Percentiles rank a stretch among this genome's conserved stretches.
Evolutionary conservation across 2,113 vertebrate species (phyloP).

Genomic region (Tragelaphus buxtoni): DNA sequence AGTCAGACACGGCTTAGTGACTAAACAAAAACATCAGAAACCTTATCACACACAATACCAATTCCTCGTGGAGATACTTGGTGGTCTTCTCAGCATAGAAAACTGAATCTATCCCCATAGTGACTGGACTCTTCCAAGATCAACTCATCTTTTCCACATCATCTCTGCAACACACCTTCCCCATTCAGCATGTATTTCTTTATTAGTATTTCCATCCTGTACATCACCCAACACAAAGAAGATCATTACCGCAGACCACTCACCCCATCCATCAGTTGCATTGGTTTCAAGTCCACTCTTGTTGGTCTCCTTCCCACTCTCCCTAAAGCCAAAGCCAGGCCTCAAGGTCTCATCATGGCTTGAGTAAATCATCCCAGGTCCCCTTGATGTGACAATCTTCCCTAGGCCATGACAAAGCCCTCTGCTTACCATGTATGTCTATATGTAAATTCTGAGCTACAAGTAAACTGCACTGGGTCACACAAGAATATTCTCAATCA

Average conservation of each 20-base stretch:
- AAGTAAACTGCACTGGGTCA: not conserved
- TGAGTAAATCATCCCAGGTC: not conserved
- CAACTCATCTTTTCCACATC: not conserved
- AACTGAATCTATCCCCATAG: not conserved
- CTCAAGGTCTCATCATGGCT: not conserved
- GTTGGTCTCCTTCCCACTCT: not conserved
- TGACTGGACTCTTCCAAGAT: not conserved
- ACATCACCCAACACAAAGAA: not conserved
- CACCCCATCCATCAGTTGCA: not conserved
- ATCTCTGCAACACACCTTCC: not conserved
- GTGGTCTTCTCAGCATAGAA: not conserved
- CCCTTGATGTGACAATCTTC: not conserved
- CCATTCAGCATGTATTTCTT: rapidly evolving
- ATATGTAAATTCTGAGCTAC: not conserved
- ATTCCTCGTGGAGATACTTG: not conserved
- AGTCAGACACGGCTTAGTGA: rapidly evolving
- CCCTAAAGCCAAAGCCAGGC: not conserved
- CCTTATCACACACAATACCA: not conserved
- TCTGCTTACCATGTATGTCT: not conserved
- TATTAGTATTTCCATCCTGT: not conserved
- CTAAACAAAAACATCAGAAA: not conserved
- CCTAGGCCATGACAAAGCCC: not conserved
- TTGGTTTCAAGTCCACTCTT: not conserved
- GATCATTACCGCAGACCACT: not conserved
- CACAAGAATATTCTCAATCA: no score